Conservation (phyloP, 2,888 invertebrate genomes). For the Tenthredo notha region DNA sequence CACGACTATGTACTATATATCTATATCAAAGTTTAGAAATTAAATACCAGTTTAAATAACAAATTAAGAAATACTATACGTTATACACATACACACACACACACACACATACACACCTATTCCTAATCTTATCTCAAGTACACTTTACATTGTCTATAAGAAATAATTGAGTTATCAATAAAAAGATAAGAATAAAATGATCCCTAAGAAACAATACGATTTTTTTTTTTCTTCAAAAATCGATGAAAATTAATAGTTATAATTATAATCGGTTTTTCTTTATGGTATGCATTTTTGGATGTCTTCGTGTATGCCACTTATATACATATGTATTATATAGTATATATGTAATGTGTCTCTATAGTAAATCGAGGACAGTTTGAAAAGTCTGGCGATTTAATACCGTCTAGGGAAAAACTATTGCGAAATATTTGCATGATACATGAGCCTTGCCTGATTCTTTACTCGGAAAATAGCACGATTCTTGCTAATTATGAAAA, state of each 20-base stretch:
- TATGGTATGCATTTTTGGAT: neutral
- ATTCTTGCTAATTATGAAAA: slow-evolving; percentile 41
- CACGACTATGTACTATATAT: neutral
- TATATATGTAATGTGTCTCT: neutral
- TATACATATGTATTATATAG: neutral
- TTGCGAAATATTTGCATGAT: slow-evolving; percentile 45
- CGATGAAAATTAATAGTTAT: too few species aligned
- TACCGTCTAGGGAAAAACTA: slow-evolving; percentile 19
- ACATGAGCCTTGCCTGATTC: neutral
- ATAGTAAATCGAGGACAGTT: slow-evolving; percentile 16
- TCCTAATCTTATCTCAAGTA: neutral
- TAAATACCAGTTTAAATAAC: neutral
- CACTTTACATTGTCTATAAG: neutral
- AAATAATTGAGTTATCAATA: neutral
- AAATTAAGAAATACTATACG: neutral
- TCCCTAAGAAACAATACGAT: too few species aligned
- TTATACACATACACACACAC: too few species aligned
- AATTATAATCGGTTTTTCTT: too few species aligned
- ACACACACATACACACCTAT: too few species aligned
- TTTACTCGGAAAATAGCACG: slow-evolving; percentile 21
- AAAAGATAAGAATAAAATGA: neutral
- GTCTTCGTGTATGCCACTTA: neutral
- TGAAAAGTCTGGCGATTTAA: slow-evolving; percentile 28
- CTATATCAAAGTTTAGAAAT: neutral
- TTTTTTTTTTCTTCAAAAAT: too few species aligned